A percentile compares a stretch with the other conserved stretches of the same genome.
Conservation (phyloP, 2,888 invertebrate species). For the Hyles lineata region DNA sequence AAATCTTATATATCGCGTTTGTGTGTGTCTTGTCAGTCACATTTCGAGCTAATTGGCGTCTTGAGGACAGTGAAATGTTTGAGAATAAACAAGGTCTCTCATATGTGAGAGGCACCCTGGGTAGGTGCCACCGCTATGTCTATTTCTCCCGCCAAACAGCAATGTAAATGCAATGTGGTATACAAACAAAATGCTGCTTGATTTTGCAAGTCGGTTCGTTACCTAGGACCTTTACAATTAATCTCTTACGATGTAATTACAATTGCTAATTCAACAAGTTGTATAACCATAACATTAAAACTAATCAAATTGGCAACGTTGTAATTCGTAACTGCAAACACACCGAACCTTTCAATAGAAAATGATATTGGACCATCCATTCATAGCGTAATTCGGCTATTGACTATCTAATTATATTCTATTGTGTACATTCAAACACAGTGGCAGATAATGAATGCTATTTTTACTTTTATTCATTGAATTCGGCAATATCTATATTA, state of each 20-base stretch:
- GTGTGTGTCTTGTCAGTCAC: neutral
- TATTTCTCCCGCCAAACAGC: too few species aligned
- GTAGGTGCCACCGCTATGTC: too few species aligned
- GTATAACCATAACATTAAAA: neutral
- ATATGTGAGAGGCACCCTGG: too few species aligned
- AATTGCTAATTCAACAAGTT: neutral
- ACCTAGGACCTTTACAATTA: neutral
- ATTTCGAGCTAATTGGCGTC: neutral
- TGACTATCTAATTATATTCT: conserved; percentile 10
- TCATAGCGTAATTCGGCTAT: conserved; percentile 1
- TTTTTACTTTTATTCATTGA: neutral
- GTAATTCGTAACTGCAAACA: neutral
- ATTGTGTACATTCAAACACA: neutral
- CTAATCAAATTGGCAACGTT: conserved; percentile 18
- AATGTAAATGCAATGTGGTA: too few species aligned
- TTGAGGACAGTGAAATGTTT: neutral
- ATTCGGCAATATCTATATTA: neutral
- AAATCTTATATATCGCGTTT: neutral
- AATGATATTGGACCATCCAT: neutral
- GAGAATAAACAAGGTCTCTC: neutral
- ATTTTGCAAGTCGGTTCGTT: neutral
- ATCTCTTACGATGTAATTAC: neutral
- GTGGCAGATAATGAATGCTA: neutral
- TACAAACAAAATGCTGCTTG: neutral
- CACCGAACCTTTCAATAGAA: neutral